Evolutionary conservation across 2,888 invertebrate species (phyloP).

Genomic region (Taenaris catops): DNA sequence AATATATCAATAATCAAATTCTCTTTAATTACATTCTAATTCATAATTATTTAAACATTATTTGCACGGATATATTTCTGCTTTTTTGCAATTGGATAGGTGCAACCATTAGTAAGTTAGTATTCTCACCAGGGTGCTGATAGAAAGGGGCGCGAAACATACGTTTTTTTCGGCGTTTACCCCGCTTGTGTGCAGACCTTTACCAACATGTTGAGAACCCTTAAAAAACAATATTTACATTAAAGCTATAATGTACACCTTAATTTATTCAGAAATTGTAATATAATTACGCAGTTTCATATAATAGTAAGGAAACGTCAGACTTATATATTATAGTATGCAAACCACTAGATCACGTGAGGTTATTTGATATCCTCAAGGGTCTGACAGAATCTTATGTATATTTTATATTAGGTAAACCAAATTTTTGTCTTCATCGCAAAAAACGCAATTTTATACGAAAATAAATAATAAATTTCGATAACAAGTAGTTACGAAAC

Average conservation of each 20-base stretch:
- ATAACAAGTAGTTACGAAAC: conserved; percentile 58
- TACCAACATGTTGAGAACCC: conserved; percentile 60
- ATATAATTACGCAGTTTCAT: conserved; percentile 2
- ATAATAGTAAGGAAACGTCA: conserved; percentile 1
- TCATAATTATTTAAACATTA: too few species aligned
- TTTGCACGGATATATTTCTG: conserved; percentile 19
- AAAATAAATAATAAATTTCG: neutral
- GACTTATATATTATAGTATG: neutral
- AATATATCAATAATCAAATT: too few species aligned
- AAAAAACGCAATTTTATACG: neutral
- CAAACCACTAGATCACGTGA: conserved; percentile 30
- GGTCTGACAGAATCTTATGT: neutral
- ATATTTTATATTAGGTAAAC: neutral
- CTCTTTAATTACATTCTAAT: neutral
- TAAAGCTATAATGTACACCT: too few species aligned
- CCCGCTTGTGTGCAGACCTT: conserved; percentile 63
- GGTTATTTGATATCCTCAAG: conserved; percentile 22
- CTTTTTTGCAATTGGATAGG: conserved; percentile 30
- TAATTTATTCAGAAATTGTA: too few species aligned
- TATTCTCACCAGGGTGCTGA: conserved; percentile 70
- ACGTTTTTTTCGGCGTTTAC: conserved; percentile 64
- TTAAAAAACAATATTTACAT: too few species aligned
- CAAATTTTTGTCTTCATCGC: too few species aligned
- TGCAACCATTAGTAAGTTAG: conserved; percentile 65
- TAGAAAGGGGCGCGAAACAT: conserved; percentile 55